Percentiles rank a stretch among this genome's conserved stretches.
Evolutionary conservation across 2,797 vertebrate species (phyloP).

Genomic region (Hemitrygon akajei): DNA sequence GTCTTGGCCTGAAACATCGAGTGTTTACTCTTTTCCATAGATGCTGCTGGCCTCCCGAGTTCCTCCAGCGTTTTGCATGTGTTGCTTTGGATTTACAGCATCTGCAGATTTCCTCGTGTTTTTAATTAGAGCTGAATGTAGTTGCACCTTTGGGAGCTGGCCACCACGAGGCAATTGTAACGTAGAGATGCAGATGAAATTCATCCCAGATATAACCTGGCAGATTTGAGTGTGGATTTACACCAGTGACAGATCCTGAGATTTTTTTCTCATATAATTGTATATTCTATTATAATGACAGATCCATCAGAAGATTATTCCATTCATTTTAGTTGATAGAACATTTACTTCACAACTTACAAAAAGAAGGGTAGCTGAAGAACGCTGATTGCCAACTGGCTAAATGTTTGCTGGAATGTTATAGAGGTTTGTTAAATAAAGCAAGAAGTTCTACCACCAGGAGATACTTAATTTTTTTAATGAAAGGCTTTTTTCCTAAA

Average conservation of each 20-base stretch:
- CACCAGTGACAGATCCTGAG: background rate
- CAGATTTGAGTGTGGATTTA: background rate
- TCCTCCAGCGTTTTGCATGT: no score
- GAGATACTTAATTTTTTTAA: background rate
- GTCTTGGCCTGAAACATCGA: no score
- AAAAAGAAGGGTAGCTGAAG: background rate
- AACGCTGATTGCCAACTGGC: background rate
- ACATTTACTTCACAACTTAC: background rate
- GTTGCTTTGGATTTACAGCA: no score
- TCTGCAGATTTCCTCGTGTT: no score
- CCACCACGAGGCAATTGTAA: background rate
- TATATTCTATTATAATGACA: background rate
- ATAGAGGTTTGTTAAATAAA: background rate
- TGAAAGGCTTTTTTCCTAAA: background rate
- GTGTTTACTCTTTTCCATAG: no score
- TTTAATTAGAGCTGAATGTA: background rate
- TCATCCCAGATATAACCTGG: background rate
- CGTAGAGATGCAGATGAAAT: background rate
- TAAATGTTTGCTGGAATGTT: no score
- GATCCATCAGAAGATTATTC: background rate
- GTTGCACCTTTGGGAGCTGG: background rate
- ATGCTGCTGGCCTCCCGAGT: no score
- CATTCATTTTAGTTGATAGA: background rate
- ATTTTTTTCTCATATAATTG: background rate
- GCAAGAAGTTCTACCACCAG: background rate